Evolutionary conservation across 2,113 vertebrate species (phyloP).

Genomic region (Malurus cyaneus): DNA sequence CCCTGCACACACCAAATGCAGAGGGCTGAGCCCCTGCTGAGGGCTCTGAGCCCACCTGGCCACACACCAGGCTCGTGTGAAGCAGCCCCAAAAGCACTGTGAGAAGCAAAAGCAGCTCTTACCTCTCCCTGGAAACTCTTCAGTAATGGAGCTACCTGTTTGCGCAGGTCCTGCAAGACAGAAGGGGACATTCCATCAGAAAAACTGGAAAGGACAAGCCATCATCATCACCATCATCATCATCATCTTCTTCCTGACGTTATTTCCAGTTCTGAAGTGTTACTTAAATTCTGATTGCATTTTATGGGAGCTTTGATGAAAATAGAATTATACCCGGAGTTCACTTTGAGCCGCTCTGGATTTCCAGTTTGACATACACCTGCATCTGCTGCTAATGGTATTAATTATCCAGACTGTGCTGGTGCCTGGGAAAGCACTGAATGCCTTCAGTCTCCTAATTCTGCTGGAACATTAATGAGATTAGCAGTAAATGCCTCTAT

Average conservation of each 20-base stretch:
- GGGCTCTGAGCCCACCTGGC: neutral
- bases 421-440: neutral
- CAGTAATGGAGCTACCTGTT: constrained; percentile 96
- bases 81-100: neutral
- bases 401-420: neutral
- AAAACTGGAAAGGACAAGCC: neutral
- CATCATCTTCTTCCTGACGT: accelerated
- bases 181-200: constrained; percentile 28
- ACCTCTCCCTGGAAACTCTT: constrained; percentile 99
- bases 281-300: neutral
- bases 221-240: accelerated
- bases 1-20: neutral
- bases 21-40: neutral
- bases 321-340: neutral
- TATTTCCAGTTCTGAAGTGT: neutral
- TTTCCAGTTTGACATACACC: neutral
- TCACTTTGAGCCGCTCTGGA: neutral
- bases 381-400: neutral
- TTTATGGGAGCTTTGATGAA: neutral
- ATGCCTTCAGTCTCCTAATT: constrained; percentile 2
- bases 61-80: neutral
- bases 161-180: constrained; percentile 90
- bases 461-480: constrained; percentile 38
- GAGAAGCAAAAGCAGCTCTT: constrained; percentile 54
- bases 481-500: constrained; percentile 54